Evolutionary conservation across 2,113 vertebrate genomes (phyloP), one percentile per base, ranked within the genome.

Genomic region (Pipra filicauda): DNA sequence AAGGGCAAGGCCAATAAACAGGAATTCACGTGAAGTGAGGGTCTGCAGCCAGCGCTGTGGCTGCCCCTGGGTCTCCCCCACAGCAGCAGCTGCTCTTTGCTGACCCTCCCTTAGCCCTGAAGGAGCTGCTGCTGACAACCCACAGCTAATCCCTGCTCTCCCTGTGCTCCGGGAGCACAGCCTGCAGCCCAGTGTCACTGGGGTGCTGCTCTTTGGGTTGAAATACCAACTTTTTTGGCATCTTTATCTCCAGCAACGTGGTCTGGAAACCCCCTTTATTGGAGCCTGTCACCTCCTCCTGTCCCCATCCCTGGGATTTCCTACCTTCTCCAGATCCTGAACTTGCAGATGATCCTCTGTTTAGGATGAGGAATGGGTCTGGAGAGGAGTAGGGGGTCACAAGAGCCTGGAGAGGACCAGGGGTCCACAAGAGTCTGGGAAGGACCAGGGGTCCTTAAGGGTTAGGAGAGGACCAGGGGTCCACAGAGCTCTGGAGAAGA

Each of bases 1-100:
- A 46, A 80, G 15, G 24, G 65, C 82, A 91, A 67, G 78, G 93
- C 21, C 72, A 93, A 97, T 96, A 97, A 97, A 96, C 77, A 90
- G 30, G 95, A 78, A 87, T 97, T 87, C 83, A 23, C 84, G 20
- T 2, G 37, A 43, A 28, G 30, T 22, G 83, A n/a, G 70, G 46
- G 33, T 54, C 28, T 30, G 52, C 48, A 39, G 94, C 4, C 18
- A 72, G 49, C 8, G 4, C 2, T 7, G 39, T 55, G 2, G 6
- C 41, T 15, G 4, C 5, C 69, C 54, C 44, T 7, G 52, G 39
- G 4, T 35, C 31, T 66, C 72, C 22, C 54, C 15, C 27, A 52
- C 15, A 15, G 1, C 12, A 11, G n/a, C 1, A 2, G 49, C 39
- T 2, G 6, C 59, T 41, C 28, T 35, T 33, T 12, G 51, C 28